Evolutionary conservation across 2,797 vertebrate genomes (phyloP).

Genomic region (Periparus ater): DNA sequence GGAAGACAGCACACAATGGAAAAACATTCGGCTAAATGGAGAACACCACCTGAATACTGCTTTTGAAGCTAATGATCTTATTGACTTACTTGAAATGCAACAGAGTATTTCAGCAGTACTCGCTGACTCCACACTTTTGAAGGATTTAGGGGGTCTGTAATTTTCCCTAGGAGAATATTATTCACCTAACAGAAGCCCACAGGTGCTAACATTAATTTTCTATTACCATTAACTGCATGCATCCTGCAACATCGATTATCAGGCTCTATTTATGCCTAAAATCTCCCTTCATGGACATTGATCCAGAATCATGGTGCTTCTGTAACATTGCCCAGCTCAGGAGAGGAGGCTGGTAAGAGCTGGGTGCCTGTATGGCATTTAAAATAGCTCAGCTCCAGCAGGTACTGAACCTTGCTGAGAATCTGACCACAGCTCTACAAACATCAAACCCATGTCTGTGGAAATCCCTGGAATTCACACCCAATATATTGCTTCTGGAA

Average conservation of each 20-base stretch:
- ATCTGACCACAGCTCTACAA: background rate
- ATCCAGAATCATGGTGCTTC: background rate
- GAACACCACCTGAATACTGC: slow-evolving; percentile 9
- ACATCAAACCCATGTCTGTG: background rate
- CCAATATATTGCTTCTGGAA: background rate
- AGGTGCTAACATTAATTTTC: slow-evolving; percentile 55
- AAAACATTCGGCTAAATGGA: background rate
- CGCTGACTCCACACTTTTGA: slow-evolving; percentile 32
- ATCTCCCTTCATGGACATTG: background rate
- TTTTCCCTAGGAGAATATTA: slow-evolving; percentile 58
- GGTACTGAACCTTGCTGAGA: background rate
- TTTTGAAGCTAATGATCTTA: slow-evolving; percentile 23
- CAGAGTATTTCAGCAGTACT: slow-evolving; percentile 17
- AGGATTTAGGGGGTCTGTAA: slow-evolving; percentile 50
- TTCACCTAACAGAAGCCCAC: slow-evolving; percentile 19
- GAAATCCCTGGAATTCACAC: slow-evolving; percentile 7
- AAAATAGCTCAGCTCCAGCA: background rate
- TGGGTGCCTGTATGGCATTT: background rate
- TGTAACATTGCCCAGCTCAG: background rate
- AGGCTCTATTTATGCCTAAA: background rate
- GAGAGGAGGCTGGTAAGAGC: background rate
- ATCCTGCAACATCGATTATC: slow-evolving; percentile 31
- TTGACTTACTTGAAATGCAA: slow-evolving; percentile 52
- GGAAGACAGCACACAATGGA: background rate
- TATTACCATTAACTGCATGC: slow-evolving; percentile 37